Evolutionary conservation across 1,140 invertebrate species (phyloP), one percentile per base, ranked within the genome.

Genomic region (Lethrus apterus): DNA sequence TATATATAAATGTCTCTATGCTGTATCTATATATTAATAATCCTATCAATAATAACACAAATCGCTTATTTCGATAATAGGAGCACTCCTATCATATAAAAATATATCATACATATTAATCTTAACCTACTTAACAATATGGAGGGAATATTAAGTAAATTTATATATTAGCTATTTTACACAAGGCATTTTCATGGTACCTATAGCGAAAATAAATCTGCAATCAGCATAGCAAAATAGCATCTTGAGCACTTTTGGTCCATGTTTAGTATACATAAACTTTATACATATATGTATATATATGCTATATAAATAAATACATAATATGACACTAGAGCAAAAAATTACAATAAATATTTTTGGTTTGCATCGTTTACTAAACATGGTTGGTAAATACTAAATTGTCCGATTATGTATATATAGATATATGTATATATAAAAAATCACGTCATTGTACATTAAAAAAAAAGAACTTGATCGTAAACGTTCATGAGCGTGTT

Each of bases 41-140:
- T 48, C 60, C 54, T 63, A 63, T 56, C 50, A 55, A 49, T 63
- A 63, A 55, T 63, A 63, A 63, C 60, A 63, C 60, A 63, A 60
- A 62, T 58, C 57, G 60, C 60, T 61, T 63, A 52, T 48, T 50
- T 44, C 31, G 30, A 47, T 44, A 50, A 52, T 46, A 54, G 55
- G 52, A 52, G 41, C 35, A 48, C 38, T 51, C 47, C 53, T 55
- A 56, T 51, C 32, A 47, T 54, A 51, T 52, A 55, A 59, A 59
- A 59, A 56, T 55, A 58, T 56, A 58, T 54, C 21, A 46, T 56
- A 11, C 8, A 34, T 46, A 44, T 52, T 45, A 46, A 42, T 45
- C 45, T 49, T 44, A 55, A 36, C 51, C 50, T 56, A 59, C 41
- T 44, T 30, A 13, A 55, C 54, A 55, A 50, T 44, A 55, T 63